A percentile compares a stretch with the other conserved stretches of the same genome.
phyloP scores from a whole-genome alignment of 2,113 vertebrate genomes.

The Plotosus lineatus region DNA sequence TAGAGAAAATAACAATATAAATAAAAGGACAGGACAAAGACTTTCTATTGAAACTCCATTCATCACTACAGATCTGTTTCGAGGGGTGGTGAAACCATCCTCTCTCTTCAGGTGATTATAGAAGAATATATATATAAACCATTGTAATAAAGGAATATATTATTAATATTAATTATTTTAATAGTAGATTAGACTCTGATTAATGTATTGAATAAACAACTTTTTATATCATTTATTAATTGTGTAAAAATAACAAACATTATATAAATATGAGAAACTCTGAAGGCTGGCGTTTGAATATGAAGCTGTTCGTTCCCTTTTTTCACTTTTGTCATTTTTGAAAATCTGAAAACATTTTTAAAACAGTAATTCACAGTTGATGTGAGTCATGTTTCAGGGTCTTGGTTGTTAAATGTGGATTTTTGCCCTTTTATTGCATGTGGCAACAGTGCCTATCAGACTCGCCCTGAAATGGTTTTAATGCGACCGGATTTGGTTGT shows the following conservation, averaged over 20 bases:
- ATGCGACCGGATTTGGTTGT: background rate
- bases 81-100: no score
- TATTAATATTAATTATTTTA: background rate
- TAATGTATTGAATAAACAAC: no score
- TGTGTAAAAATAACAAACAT: background rate
- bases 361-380: background rate
- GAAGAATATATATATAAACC: no score
- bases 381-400: background rate
- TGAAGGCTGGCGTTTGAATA: background rate
- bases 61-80: no score
- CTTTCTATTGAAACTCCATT: no score
- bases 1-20: no score
- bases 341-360: no score
- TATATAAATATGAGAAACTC: background rate
- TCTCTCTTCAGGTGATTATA: no score
- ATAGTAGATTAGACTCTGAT: background rate
- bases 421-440: background rate
- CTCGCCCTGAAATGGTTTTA: background rate
- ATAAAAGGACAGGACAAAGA: no score
- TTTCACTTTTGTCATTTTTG: no score
- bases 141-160: background rate
- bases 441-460: background rate
- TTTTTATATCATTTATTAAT: background rate
- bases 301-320: no score
- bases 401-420: background rate